Conservation (phyloP, 2,113 vertebrate genomes). For the Cyprinus carpio region DNA sequence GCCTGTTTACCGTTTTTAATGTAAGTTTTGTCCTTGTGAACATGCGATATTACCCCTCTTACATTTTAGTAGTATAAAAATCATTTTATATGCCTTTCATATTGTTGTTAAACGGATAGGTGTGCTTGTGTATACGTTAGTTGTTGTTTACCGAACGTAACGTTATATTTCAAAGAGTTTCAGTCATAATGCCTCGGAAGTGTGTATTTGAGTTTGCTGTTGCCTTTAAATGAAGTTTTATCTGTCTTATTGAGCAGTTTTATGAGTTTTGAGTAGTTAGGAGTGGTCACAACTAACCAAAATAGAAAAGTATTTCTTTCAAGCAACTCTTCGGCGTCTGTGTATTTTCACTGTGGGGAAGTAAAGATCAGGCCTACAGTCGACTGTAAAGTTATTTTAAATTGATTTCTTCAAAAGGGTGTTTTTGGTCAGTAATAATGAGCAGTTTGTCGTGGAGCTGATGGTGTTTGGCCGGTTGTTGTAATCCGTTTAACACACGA, state of each 20-base stretch:
- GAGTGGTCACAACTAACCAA: background rate
- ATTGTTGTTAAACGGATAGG: background rate
- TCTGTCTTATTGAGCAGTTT: no score
- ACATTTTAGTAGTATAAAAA: background rate
- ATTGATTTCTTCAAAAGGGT: no score
- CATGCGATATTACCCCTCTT: background rate
- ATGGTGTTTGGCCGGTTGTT: background rate
- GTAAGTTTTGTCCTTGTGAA: background rate
- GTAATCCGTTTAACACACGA: slow-evolving; percentile 18
- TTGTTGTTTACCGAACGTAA: background rate
- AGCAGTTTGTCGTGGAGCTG: background rate
- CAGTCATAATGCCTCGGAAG: no score
- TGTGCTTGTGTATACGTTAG: background rate
- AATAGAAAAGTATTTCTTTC: background rate
- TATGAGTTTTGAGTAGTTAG: no score
- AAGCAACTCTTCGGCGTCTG: background rate
- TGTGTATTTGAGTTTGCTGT: background rate
- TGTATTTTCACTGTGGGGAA: background rate
- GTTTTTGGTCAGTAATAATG: background rate
- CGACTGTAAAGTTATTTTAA: background rate
- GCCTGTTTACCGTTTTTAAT: background rate
- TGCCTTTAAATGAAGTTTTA: background rate
- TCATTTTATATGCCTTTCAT: background rate
- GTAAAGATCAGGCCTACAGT: background rate
- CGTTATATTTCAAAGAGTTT: background rate